Conservation (phyloP, 2,797 vertebrate species). For the Gadopsis marmoratus region DNA sequence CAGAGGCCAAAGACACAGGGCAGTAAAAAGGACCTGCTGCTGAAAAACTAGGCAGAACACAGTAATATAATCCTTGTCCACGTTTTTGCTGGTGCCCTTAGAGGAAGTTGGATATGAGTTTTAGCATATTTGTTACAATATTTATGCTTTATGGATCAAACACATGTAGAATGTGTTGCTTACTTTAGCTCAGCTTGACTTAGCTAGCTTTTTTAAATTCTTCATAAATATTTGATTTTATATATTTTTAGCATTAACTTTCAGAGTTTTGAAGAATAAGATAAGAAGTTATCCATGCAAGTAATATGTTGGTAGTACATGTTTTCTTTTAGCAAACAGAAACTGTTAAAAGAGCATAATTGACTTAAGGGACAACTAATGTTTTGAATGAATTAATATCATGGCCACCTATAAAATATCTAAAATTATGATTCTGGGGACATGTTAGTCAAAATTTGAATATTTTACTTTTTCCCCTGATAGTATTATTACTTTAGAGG, state of each 20-base stretch:
- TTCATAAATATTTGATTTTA: constrained; percentile 22
- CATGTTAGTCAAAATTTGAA: not conserved
- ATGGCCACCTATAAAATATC: not conserved
- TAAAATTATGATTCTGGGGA: not conserved
- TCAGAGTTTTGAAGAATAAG: not conserved
- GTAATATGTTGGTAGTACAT: not conserved
- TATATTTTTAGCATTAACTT: constrained; percentile 3
- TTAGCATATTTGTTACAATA: constrained; percentile 1
- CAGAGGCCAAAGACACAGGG: not conserved
- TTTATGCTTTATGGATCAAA: constrained; percentile 34
- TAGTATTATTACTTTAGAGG: not conserved
- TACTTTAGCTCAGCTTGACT: constrained; percentile 18
- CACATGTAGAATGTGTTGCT: not conserved
- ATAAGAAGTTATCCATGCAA: not conserved
- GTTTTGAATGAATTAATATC: constrained; percentile 5
- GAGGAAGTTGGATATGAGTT: constrained; percentile 3
- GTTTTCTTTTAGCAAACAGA: not conserved
- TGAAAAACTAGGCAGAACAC: not conserved
- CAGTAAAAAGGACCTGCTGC: not conserved
- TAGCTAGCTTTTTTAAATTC: constrained; percentile 2
- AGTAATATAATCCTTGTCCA: not conserved
- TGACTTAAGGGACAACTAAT: not conserved
- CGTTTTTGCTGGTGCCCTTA: not conserved
- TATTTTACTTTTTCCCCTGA: not conserved
- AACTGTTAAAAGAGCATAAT: not conserved